Evolutionary conservation across 2,888 invertebrate genomes (phyloP), one percentile per base, ranked within the genome.

Genomic region (Germaria angustata): DNA sequence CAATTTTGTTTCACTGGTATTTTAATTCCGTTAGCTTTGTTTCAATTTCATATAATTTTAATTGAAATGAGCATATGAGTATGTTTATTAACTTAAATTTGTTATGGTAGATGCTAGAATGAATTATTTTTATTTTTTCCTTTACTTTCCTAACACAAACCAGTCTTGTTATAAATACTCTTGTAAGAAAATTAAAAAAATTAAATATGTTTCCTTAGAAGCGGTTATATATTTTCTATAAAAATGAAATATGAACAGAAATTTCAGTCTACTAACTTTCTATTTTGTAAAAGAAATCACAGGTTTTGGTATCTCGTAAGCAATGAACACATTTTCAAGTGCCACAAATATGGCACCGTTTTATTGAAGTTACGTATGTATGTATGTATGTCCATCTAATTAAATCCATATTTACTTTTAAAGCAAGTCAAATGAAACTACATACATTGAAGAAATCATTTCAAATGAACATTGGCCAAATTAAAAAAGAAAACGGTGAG

Each of bases 341-440:
- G 57, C 24, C 41, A 34, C 79, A 66, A 68, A 80, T 80, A 80
- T 53, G 79, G 79, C 49, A 80, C 79, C 79, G 79, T 61, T 72
- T 51, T 59, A 73, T 34, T 66, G 66, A 72, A 72, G 77, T 61
- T 69, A 44, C 24, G n/a, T 53, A 44, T 63, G 41, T 53, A 39
- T 63, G 41, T 53, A 39, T 13, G 39, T 55, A 36, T 53, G 53
- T 69, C 61, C 69, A 69, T 61, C 69, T 61, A 77, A 77, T 77
- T 77, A 77, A 77, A 69, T 61, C 44, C 77, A 53, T 53, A 53
- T 77, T 53, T 41, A 61, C 61, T 51, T 76, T 76, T 51, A 49
- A 41, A 68, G 22, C 51, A 39, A 49, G n/a, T 22, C 17, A 22
- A 15, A 17, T 28, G 24, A 49, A 61, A 72, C 57, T 46, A 46